A percentile compares a stretch with the other conserved stretches of the same genome.
phyloP scores from a whole-genome alignment of 2,797 vertebrate genomes.

The Typhlichthys eigenmanni region DNA sequence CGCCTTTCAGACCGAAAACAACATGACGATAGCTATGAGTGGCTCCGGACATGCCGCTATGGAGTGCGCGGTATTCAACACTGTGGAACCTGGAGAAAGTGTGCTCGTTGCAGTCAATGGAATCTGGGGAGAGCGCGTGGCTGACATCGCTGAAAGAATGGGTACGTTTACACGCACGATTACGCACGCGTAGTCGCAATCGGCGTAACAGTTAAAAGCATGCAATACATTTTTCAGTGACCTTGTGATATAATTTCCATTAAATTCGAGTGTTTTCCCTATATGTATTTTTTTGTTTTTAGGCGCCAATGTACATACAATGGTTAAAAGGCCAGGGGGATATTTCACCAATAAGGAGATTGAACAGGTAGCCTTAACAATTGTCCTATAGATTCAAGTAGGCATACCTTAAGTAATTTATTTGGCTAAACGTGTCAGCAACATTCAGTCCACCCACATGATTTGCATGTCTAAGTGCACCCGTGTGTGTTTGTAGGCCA shows the following conservation, averaged over 20 bases:
- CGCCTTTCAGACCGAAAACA: slow-evolving; percentile 89
- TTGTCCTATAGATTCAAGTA: neutral
- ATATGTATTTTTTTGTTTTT: neutral
- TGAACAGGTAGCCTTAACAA: slow-evolving; percentile 80
- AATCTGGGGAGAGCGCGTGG: slow-evolving; percentile 91
- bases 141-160: slow-evolving; percentile 84
- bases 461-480: neutral
- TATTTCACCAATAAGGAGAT: slow-evolving; percentile 84
- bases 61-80: slow-evolving; percentile 90
- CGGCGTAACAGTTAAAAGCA: too few relatives aligned
- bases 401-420: neutral
- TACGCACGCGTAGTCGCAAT: slow-evolving; percentile 11
- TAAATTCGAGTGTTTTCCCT: neutral
- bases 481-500: slow-evolving; percentile 67
- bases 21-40: slow-evolving; percentile 86
- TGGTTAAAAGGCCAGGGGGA: slow-evolving; percentile 84
- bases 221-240: too few relatives aligned
- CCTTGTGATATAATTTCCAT: neutral
- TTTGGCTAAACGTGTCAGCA: neutral
- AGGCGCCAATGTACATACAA: slow-evolving; percentile 85
- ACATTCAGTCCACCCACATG: neutral
- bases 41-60: slow-evolving; percentile 91
- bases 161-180: slow-evolving; percentile 71
- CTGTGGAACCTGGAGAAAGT: slow-evolving; percentile 84
- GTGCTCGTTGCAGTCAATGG: slow-evolving; percentile 87